A percentile compares a stretch with the other conserved stretches of the same genome.
phyloP scores from a whole-genome alignment of 2,113 vertebrate species.

The Pseudopodoces humilis region DNA sequence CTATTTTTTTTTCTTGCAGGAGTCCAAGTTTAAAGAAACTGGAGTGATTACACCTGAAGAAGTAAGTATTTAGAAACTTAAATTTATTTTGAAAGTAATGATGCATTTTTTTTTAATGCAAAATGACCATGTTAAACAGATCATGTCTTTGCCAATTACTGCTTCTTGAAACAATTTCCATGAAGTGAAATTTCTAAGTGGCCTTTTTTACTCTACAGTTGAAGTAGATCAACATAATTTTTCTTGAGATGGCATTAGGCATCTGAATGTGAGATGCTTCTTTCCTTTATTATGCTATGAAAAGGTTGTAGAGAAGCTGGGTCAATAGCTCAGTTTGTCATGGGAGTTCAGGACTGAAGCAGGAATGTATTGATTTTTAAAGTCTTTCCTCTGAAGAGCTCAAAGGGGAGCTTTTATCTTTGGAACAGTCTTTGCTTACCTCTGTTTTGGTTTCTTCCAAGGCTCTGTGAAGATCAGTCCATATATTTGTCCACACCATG shows the following conservation, averaged over 20 bases:
- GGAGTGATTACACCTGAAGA: constrained; percentile 98
- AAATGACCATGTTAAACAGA: accelerated
- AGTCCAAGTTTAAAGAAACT: constrained; percentile 98
- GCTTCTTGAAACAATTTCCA: background rate
- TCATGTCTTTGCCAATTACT: background rate
- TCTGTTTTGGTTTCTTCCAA: background rate
- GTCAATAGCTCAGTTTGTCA: background rate
- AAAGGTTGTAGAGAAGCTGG: background rate
- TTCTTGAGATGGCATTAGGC: background rate
- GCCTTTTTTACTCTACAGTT: background rate
- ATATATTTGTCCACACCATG: background rate
- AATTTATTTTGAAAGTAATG: background rate
- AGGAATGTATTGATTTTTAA: background rate
- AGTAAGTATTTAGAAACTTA: constrained; percentile 74
- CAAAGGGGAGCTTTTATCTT: background rate
- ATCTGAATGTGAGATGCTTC: background rate
- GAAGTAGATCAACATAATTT: background rate
- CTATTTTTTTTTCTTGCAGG: constrained; percentile 73
- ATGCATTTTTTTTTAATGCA: background rate
- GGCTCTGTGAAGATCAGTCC: background rate
- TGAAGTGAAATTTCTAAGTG: background rate
- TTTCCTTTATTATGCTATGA: background rate
- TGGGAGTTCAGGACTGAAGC: background rate
- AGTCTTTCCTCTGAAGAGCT: background rate
- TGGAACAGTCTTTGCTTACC: background rate